Percentiles rank a stretch among this genome's conserved stretches.
phyloP scores from a whole-genome alignment of 1,140 invertebrate genomes.

The Drosophila nigrodunni region DNA sequence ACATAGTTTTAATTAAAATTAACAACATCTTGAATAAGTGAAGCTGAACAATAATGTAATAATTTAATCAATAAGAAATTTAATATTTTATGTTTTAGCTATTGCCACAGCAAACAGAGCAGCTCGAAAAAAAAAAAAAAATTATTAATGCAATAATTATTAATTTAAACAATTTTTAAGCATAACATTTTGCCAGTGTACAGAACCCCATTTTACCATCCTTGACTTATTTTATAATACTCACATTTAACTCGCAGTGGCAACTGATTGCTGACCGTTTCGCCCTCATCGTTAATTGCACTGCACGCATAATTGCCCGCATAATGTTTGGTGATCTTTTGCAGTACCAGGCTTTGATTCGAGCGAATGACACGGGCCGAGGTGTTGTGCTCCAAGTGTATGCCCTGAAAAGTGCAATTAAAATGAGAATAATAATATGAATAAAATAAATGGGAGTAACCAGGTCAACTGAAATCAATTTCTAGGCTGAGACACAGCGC shows the following conservation, averaged over 20 bases:
- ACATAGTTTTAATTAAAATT: no score
- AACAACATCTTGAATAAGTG: no score
- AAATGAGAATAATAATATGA: neutral
- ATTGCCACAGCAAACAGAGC: no score
- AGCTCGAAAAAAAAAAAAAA: no score
- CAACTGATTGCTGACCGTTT: slow-evolving; percentile 91
- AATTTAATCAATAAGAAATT: no score
- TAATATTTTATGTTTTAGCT: no score
- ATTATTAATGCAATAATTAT: no score
- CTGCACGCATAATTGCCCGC: slow-evolving; percentile 93
- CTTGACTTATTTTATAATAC: slow-evolving; percentile 79
- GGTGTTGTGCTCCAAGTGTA: slow-evolving; percentile 91
- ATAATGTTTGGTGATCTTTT: slow-evolving; percentile 91
- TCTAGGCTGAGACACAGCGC: neutral
- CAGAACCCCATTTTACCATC: neutral
- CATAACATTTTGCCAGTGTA: no score
- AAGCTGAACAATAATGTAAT: no score
- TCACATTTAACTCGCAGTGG: slow-evolving; percentile 93
- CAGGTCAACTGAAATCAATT: neutral
- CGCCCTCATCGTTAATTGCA: slow-evolving; percentile 92
- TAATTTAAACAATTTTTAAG: no score
- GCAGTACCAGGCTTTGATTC: slow-evolving; percentile 93
- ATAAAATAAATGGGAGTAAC: neutral
- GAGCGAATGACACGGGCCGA: slow-evolving; percentile 92
- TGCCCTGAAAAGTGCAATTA: slow-evolving; percentile 86